phyloP scores from a whole-genome alignment of 2,113 vertebrate genomes.

The Romanogobio albipinnatus region DNA sequence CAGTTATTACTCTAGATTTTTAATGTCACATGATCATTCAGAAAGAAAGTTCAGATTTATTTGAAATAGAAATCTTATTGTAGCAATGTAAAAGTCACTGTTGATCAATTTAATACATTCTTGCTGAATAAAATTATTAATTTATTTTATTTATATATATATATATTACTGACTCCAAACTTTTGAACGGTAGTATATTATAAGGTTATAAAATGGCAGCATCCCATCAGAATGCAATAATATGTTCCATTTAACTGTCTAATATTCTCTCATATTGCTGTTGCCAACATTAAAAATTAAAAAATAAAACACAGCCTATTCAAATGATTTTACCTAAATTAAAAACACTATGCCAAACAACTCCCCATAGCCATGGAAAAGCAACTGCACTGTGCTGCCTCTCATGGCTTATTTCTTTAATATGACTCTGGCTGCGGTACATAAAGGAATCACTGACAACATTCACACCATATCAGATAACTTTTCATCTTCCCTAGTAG shows the following conservation, averaged over 20 bases:
- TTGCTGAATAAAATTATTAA: too few relatives aligned
- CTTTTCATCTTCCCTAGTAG: slow-evolving; percentile 3
- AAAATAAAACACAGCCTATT: neutral
- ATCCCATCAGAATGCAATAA: neutral
- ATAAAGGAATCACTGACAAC: slow-evolving; percentile 20
- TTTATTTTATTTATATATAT: too few relatives aligned
- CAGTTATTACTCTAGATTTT: too few relatives aligned
- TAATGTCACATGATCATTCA: neutral
- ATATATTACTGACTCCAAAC: neutral
- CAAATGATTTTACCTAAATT: neutral
- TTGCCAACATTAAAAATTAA: neutral
- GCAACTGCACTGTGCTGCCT: neutral
- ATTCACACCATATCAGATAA: slow-evolving; percentile 31
- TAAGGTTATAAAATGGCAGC: neutral
- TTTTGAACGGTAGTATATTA: neutral
- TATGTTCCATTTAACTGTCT: neutral
- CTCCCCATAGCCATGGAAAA: neutral
- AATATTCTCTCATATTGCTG: neutral
- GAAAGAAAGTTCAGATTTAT: too few relatives aligned
- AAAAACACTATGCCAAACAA: neutral
- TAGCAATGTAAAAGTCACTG: too few relatives aligned
- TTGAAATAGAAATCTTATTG: too few relatives aligned
- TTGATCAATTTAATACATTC: too few relatives aligned
- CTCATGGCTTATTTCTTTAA: slow-evolving; percentile 17
- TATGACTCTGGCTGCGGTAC: neutral